Percentiles rank a stretch among this genome's conserved stretches.
Conservation (phyloP, 2,888 invertebrate genomes). For the Drosophila borborema region DNA sequence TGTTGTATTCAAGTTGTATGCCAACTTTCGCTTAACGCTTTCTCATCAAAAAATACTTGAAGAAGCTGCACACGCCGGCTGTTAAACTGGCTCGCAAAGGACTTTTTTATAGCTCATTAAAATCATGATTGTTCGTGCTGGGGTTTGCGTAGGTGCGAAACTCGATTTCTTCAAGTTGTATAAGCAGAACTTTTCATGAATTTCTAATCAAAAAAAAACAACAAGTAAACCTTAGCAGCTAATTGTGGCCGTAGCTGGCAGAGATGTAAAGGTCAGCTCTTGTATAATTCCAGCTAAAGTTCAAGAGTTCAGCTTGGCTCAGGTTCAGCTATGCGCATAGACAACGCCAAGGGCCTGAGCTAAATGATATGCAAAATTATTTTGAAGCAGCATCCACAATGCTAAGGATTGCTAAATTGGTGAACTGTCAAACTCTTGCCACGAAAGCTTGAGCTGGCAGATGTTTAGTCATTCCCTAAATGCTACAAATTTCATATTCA, state of each 20-base stretch:
- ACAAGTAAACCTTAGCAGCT: conserved; percentile 5
- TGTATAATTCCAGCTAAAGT: conserved; percentile 48
- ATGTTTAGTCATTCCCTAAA: background rate
- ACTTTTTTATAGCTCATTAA: conserved; percentile 75
- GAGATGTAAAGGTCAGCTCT: conserved; percentile 33
- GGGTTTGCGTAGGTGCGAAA: conserved; percentile 45
- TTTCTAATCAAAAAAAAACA: conserved; percentile 30
- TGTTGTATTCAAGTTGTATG: background rate
- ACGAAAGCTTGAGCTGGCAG: conserved; percentile 23
- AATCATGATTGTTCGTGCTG: conserved; percentile 63
- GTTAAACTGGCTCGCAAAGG: conserved; percentile 38
- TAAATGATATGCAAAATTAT: conserved; percentile 54
- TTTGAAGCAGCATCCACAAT: background rate
- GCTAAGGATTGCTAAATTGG: background rate
- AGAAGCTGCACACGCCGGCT: conserved; percentile 17
- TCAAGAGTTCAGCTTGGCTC: conserved; percentile 43
- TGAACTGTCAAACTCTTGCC: conserved; percentile 24
- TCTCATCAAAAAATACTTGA: conserved; percentile 14
- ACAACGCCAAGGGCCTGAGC: background rate
- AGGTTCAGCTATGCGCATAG: conserved; percentile 14
- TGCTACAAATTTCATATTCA: background rate
- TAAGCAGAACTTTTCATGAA: conserved; percentile 37
- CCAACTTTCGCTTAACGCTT: conserved; percentile 17
- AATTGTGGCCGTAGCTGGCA: background rate
- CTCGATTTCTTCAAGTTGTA: conserved; percentile 33